Conservation (phyloP, 2,113 vertebrate genomes). For the Lophius piscatorius region DNA sequence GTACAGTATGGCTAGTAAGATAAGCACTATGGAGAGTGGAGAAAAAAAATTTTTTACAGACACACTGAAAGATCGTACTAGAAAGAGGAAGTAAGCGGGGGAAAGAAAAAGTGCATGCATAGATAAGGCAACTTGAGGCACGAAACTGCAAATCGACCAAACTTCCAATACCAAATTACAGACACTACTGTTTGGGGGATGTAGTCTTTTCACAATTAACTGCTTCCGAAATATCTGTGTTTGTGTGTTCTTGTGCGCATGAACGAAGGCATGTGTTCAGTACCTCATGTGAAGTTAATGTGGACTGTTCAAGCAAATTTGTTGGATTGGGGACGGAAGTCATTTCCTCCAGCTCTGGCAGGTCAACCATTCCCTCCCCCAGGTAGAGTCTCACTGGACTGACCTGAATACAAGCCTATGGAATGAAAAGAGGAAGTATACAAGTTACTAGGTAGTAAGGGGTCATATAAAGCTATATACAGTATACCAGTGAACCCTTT, state of each 20-base stretch:
- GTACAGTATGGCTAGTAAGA: slow-evolving; percentile 43
- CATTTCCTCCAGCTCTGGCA: slow-evolving; percentile 48
- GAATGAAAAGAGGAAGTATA: slow-evolving; percentile 6
- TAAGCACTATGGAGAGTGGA: slow-evolving; percentile 35
- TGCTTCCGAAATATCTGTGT: background rate
- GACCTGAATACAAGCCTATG: slow-evolving; percentile 78
- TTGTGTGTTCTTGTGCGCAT: too few species aligned
- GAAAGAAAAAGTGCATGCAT: slow-evolving; percentile 1
- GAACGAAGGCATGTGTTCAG: background rate
- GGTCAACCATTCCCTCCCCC: slow-evolving; percentile 59
- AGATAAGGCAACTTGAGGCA: slow-evolving; percentile 2
- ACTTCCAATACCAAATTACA: background rate
- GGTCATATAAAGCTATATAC: too few species aligned
- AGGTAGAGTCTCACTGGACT: slow-evolving; percentile 85
- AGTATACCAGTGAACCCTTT: too few species aligned
- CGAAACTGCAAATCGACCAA: slow-evolving; percentile 17
- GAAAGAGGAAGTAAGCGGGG: slow-evolving; percentile 3
- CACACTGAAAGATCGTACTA: slow-evolving; percentile 16
- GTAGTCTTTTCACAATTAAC: background rate
- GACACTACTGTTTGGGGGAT: background rate
- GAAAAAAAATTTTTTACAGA: slow-evolving; percentile 34
- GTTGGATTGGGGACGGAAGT: slow-evolving; percentile 2
- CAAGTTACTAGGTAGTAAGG: background rate
- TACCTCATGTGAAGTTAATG: slow-evolving; percentile 7
- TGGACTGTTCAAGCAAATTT: slow-evolving; percentile 6